Evolutionary conservation across 2,113 vertebrate genomes (phyloP).

Genomic region (Alethe diademata): DNA sequence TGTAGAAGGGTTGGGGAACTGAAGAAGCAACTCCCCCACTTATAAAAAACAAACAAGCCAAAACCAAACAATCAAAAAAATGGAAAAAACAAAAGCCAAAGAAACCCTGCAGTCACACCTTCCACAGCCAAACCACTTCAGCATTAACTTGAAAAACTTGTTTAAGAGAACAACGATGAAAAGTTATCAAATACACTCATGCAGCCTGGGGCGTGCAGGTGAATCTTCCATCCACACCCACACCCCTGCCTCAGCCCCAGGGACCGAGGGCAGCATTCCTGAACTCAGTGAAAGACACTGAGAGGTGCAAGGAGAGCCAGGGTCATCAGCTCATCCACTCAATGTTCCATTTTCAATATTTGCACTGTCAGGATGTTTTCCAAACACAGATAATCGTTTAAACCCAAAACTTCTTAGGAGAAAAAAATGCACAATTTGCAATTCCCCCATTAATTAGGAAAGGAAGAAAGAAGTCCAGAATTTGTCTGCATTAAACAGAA

Average conservation of each 20-base stretch:
- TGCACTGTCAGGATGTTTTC: neutral
- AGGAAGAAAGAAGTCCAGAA: neutral
- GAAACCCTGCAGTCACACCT: neutral
- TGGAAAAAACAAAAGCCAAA: neutral
- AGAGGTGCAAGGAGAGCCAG: neutral
- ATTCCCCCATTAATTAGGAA: neutral
- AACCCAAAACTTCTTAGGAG: neutral
- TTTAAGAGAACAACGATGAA: neutral
- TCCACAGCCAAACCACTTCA: neutral
- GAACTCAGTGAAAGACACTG: accelerated
- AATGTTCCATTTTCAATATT: neutral
- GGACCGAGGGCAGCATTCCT: accelerated
- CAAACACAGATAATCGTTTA: neutral
- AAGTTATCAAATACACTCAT: neutral
- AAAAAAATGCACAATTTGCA: neutral
- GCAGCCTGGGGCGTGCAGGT: neutral
- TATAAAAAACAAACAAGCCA: neutral
- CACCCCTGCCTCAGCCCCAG: neutral
- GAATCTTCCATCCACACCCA: neutral
- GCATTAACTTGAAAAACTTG: constrained; percentile 15
- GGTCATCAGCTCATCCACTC: neutral
- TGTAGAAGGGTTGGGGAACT: accelerated
- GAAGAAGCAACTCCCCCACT: neutral
- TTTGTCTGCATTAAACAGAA: neutral
- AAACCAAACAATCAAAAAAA: neutral